Conservation (phyloP, 2,888 invertebrate genomes). For the Elysia crispata region DNA sequence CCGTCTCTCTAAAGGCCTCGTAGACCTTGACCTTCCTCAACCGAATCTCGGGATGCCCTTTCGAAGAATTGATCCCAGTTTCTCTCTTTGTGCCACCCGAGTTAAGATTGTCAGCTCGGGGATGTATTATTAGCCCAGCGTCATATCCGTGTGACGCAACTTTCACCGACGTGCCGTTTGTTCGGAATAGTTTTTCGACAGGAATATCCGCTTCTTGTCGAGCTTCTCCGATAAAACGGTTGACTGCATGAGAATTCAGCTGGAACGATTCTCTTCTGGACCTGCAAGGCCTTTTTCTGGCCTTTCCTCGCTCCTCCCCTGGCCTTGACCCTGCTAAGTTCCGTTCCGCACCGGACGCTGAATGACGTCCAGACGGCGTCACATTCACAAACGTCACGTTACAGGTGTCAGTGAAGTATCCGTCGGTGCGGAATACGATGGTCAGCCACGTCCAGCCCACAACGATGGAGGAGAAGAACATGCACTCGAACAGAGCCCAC, state of each 20-base stretch:
- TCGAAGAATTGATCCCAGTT: background rate
- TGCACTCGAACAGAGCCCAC: conserved; percentile 66
- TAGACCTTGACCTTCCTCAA: background rate
- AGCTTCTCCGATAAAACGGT: too few relatives aligned
- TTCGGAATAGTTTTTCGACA: too few relatives aligned
- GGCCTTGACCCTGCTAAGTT: background rate
- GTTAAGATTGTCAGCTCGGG: too few relatives aligned
- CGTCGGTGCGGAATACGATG: conserved; percentile 59
- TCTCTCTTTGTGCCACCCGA: background rate
- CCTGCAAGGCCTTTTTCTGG: background rate
- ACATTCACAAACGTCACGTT: conserved; percentile 48
- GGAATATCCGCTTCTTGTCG: too few relatives aligned
- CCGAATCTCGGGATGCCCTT: background rate
- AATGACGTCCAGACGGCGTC: background rate
- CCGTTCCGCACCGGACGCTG: background rate
- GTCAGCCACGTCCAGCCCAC: conserved; percentile 68
- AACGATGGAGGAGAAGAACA: conserved; percentile 66
- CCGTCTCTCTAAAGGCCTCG: background rate
- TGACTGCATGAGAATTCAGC: too few relatives aligned
- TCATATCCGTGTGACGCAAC: too few relatives aligned
- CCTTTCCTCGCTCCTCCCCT: background rate
- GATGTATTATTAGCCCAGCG: too few relatives aligned
- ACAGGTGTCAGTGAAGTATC: conserved; percentile 61
- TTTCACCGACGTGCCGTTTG: too few relatives aligned
- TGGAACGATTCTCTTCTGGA: background rate